These are phyloP conservation scores for Sinocyclocheilus maitianheensis DNA, from an alignment of 2,113 vertebrate species.

Conservation along the genomic window DNA sequence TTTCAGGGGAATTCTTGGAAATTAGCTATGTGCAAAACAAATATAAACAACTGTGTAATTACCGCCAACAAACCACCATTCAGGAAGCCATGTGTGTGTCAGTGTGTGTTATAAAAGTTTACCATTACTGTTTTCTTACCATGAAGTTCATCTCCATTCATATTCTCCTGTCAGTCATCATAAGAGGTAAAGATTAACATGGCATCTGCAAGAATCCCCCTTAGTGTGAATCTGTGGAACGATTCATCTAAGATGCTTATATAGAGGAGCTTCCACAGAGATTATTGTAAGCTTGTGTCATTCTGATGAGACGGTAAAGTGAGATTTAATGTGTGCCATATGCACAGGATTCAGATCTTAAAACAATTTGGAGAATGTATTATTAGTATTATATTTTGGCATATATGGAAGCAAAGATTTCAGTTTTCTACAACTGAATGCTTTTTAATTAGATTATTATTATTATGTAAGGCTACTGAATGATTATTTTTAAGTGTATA, in stretches of 20 bases:
- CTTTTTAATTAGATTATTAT: not conserved
- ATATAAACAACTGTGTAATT: slow-evolving; percentile 69
- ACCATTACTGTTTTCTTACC: not conserved
- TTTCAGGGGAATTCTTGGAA: slow-evolving; percentile 52
- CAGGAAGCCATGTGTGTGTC: slow-evolving; percentile 38
- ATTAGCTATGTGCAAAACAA: slow-evolving; percentile 75
- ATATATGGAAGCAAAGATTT: not conserved
- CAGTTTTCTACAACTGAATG: not conserved
- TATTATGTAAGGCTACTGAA: not conserved
- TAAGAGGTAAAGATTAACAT: not conserved
- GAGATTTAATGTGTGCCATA: not conserved
- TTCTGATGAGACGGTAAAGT: not conserved
- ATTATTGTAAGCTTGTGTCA: slow-evolving; percentile 38
- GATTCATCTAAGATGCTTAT: slow-evolving; percentile 22
- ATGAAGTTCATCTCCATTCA: not conserved
- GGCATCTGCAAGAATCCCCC: slow-evolving; percentile 3
- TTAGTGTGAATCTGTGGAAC: not conserved
- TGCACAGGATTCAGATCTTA: not conserved
- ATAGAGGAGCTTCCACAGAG: slow-evolving; percentile 12
- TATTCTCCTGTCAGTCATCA: not conserved
- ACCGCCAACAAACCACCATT: slow-evolving; percentile 71
- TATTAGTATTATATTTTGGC: not conserved
- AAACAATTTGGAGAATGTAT: not conserved
- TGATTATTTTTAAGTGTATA: not conserved
- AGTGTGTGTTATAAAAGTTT: slow-evolving; percentile 33